Base-by-base conservation (phyloP, 92 coral and sea anemone genomes). In the Umimayanthus chanpuru region DNA sequence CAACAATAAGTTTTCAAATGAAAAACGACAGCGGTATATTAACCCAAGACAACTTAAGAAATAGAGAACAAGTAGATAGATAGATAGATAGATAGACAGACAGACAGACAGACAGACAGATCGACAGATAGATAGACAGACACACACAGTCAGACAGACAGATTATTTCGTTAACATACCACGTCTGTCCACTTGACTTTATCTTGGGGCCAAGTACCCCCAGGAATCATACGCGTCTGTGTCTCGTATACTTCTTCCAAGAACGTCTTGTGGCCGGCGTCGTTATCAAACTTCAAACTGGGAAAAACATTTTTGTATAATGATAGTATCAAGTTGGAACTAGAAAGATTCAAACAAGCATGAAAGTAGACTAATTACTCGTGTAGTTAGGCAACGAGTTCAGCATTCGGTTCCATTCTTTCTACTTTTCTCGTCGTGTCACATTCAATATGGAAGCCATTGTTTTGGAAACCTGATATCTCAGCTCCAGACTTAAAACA, bases 221-320 rank as follows among this genome's bases (percentile, higher is more conserved):
- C 86, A 6, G 86, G 86, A 5, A 82, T 67, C 26, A 68, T 0
- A 25, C 86, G 86, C 2, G 77, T 68, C 41, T 82, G 86, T 11
- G 76, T 82, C 5, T 82, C 86, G 77, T 4, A 82, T 10, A 82
- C 86, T 68, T 82, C 86, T 68, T 82, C 86, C 56, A 82, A 26
- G 38, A 67, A 82, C 16, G 86, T 82, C 39, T 82, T 82, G 56
- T 82, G 86, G 61, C 86, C 86, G 0, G 86, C 58, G 41, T 82
- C 86, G n/a, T 25, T 67, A 15, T 82, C 86, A 68, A 81, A 81
- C 50, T 81, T 81, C 75, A 81, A 65, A 58, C 86, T 81, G 21
- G 50, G 23, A 40, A 67, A 0, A 58, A 65, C 56, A 50, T 50
- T 50, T 14, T 50, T 9, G n/a, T n/a, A 50, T 10, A 50, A 50